Conservation (phyloP, 2,113 vertebrate genomes). For the Asarcornis scutulata region DNA sequence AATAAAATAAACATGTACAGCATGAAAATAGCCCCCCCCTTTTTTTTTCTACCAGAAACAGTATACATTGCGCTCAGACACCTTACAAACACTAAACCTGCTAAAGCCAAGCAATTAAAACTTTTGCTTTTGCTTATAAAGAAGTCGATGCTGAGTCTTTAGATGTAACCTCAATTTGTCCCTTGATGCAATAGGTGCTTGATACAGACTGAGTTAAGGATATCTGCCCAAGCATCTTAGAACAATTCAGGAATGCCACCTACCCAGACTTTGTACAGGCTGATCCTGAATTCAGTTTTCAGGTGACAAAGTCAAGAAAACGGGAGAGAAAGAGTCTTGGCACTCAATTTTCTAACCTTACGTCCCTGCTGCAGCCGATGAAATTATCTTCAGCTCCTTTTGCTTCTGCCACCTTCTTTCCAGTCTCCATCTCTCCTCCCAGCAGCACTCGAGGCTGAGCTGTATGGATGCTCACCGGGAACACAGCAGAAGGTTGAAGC, state of each 20-base stretch:
- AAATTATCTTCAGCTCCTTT: neutral
- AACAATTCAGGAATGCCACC: neutral
- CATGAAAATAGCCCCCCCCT: neutral
- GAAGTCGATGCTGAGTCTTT: neutral
- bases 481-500: neutral
- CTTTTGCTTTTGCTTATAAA: neutral
- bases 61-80: neutral
- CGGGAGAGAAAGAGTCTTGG: neutral
- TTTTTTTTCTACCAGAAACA: neutral
- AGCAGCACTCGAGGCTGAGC: neutral
- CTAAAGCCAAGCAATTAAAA: neutral
- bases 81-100: neutral
- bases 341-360: neutral
- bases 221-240: neutral
- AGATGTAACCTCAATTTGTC: neutral
- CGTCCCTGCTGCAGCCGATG: neutral
- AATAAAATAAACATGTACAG: neutral
- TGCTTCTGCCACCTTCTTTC: neutral
- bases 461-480: neutral
- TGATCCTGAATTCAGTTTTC: neutral
- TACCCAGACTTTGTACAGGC: neutral
- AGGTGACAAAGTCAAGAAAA: neutral
- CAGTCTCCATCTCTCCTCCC: accelerated
- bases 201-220: neutral
- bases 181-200: neutral